phyloP scores from a whole-genome alignment of 2,797 vertebrate species.

The Aldrovandia affinis region DNA sequence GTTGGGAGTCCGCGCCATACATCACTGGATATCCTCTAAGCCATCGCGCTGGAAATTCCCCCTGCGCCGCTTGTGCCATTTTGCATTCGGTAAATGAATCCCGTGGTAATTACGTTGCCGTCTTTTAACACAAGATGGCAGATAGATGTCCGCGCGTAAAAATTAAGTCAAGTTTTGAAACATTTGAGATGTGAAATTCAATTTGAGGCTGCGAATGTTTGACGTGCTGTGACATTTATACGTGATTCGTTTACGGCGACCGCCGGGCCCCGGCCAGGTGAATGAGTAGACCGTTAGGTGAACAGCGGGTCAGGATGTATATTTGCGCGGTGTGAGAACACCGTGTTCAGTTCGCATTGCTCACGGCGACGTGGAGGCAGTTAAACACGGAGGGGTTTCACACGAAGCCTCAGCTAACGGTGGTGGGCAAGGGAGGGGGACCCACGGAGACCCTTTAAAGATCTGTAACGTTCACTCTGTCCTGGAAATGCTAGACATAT shows the following conservation, averaged over 20 bases:
- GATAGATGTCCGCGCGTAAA: too few relatives aligned
- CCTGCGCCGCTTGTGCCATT: background rate
- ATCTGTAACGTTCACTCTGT: background rate
- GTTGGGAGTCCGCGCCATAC: background rate
- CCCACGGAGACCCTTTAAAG: background rate
- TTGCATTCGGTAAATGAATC: background rate
- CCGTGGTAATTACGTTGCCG: background rate
- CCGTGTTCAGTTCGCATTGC: background rate
- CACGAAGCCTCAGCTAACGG: background rate
- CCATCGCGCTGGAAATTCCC: background rate
- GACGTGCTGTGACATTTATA: conserved; percentile 47
- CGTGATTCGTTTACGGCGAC: conserved; percentile 68
- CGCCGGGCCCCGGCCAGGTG: conserved; percentile 73
- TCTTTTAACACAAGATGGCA: too few relatives aligned
- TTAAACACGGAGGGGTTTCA: background rate
- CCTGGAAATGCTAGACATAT: background rate
- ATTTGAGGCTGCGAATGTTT: too few relatives aligned
- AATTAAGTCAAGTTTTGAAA: too few relatives aligned
- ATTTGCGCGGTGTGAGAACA: conserved; percentile 68
- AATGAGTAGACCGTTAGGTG: conserved; percentile 76
- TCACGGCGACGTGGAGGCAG: background rate
- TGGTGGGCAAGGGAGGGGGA: background rate
- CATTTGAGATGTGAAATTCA: too few relatives aligned
- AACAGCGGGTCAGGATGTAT: conserved; percentile 70
- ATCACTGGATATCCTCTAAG: background rate